These are phyloP conservation scores for Nesospiza acunhae DNA, from an alignment of 2,113 vertebrate species.

Conservation along the genomic window DNA sequence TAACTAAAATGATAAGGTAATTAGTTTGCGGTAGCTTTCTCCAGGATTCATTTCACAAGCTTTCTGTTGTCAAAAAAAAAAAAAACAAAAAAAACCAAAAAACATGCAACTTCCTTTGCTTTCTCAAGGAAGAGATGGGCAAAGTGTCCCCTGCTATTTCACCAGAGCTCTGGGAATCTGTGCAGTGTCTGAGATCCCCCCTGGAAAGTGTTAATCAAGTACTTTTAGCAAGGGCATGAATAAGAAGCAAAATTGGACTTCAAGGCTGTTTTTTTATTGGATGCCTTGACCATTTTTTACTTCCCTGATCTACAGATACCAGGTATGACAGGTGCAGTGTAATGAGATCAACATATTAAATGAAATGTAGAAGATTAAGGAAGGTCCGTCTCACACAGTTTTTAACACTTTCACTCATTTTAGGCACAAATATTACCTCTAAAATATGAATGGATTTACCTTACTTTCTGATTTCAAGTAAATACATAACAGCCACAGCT, in stretches of 20 bases:
- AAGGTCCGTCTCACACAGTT: background rate
- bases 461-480: constrained; percentile 52
- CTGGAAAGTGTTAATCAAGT: background rate
- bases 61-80: background rate
- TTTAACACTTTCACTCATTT: constrained; percentile 34
- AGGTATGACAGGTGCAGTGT: background rate
- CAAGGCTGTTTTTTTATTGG: background rate
- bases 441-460: constrained; percentile 34
- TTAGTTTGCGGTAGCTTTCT: background rate
- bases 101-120: background rate
- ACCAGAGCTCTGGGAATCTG: background rate
- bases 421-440: constrained; percentile 23
- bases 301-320: background rate
- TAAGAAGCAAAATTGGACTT: background rate
- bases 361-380: background rate
- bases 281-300: background rate
- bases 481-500: background rate
- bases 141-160: background rate
- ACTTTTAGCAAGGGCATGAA: background rate
- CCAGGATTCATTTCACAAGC: background rate
- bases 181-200: background rate
- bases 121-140: background rate
- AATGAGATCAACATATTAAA: background rate
- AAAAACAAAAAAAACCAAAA: background rate
- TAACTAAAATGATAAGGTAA: background rate